phyloP scores from a whole-genome alignment of 2,113 vertebrate genomes.

The Silurus asotus region DNA sequence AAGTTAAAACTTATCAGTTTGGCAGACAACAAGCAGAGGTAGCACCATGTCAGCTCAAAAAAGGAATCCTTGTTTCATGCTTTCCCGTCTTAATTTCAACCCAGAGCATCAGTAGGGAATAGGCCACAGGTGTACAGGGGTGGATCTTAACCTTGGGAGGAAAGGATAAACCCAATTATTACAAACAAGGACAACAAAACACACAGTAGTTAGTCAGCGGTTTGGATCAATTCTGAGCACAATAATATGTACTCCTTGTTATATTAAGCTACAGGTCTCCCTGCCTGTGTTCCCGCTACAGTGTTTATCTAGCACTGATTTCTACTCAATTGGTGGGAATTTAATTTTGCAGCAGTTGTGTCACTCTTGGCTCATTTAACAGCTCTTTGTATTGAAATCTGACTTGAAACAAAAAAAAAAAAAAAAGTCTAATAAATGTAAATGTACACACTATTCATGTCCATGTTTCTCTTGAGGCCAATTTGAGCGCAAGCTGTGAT shows the following conservation, averaged over 20 bases:
- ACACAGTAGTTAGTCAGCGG: too few relatives aligned
- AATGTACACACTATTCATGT: constrained; percentile 10
- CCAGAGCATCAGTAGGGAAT: too few relatives aligned
- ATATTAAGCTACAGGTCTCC: background rate
- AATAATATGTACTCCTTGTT: background rate
- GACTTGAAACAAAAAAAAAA: background rate
- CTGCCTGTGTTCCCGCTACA: background rate
- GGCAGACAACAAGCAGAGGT: too few relatives aligned
- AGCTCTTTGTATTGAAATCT: background rate
- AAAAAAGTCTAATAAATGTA: background rate
- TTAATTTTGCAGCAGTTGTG: background rate
- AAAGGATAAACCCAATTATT: too few relatives aligned
- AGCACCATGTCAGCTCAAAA: too few relatives aligned
- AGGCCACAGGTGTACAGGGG: too few relatives aligned
- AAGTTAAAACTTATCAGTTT: too few relatives aligned
- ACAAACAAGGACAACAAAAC: too few relatives aligned
- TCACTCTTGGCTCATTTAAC: background rate
- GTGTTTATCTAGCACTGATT: background rate
- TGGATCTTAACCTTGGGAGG: too few relatives aligned
- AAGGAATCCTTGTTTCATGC: too few relatives aligned
- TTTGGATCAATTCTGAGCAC: background rate
- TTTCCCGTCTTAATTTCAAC: too few relatives aligned
- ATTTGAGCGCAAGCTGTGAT: constrained; percentile 18
- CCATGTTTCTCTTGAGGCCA: constrained; percentile 17
- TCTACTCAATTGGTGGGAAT: background rate